Conservation (phyloP, 2,113 vertebrate genomes). For the Myrmecophaga tridactyla region DNA sequence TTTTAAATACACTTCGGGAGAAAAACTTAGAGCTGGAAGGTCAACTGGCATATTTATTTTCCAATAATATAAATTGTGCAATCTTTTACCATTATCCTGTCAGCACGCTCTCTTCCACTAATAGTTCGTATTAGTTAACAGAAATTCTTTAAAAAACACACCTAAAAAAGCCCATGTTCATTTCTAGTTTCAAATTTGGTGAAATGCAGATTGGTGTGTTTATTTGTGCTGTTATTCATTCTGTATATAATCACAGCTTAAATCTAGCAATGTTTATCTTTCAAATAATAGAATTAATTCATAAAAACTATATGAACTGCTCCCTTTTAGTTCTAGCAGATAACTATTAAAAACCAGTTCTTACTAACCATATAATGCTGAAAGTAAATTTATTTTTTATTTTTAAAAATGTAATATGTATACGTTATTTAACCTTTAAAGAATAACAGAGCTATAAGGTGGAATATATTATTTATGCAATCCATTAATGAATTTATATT, state of each 20-base stretch:
- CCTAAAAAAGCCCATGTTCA: conserved; percentile 62
- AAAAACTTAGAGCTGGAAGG: background rate
- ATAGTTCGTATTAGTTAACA: conserved; percentile 73
- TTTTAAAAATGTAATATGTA: conserved; percentile 13
- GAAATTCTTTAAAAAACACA: conserved; percentile 72
- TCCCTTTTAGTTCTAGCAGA: conserved; percentile 10
- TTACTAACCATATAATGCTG: background rate
- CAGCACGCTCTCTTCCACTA: conserved; percentile 58
- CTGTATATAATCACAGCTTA: background rate
- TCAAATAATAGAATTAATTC: conserved; percentile 57
- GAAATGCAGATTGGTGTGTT: conserved; percentile 20
- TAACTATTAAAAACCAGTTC: background rate
- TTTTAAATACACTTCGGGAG: background rate
- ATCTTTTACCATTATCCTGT: conserved; percentile 42
- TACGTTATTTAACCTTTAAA: background rate
- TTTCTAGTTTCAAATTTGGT: conserved; percentile 66
- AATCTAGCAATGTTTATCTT: background rate
- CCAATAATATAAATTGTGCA: conserved; percentile 51
- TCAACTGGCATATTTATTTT: conserved; percentile 23
- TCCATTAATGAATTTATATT: background rate
- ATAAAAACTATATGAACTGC: background rate
- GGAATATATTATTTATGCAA: conserved; percentile 2
- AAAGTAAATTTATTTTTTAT: background rate
- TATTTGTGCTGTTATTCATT: conserved; percentile 24
- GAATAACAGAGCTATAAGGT: background rate